Evolutionary conservation across 2,113 vertebrate genomes (phyloP).

Genomic region (Sminthopsis crassicaudata): DNA sequence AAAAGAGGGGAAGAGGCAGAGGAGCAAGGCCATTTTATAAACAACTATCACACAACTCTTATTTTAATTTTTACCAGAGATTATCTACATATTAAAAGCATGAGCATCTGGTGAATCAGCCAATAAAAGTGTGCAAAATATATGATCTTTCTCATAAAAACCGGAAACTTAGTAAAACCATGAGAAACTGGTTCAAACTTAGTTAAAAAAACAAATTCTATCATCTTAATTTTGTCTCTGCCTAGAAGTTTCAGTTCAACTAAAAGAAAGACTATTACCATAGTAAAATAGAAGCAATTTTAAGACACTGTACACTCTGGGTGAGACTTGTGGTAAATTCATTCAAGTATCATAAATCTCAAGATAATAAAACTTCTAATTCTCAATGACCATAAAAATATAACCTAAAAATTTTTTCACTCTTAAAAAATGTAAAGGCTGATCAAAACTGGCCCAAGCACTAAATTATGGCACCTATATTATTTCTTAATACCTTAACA

Average conservation of each 20-base stretch:
- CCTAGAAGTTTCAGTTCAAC: background rate
- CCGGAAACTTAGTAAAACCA: background rate
- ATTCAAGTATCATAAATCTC: background rate
- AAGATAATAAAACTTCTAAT: background rate
- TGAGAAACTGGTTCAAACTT: background rate
- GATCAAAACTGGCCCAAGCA: background rate
- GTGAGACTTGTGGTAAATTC: background rate
- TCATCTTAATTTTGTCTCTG: background rate
- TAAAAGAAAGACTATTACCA: background rate
- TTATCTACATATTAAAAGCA: background rate
- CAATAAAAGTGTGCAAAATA: background rate
- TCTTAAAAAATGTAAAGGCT: background rate
- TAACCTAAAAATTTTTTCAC: background rate
- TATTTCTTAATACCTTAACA: background rate
- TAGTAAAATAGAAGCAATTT: background rate
- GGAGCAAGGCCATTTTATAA: background rate
- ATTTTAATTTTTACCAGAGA: background rate
- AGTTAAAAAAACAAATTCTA: background rate
- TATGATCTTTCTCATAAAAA: background rate
- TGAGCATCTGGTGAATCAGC: background rate
- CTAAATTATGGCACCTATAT: background rate
- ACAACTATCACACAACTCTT: background rate
- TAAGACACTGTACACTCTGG: background rate
- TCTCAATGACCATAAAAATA: background rate
- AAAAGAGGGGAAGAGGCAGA: slow-evolving; percentile 47